These are phyloP conservation scores for Proctacanthus coquilletti DNA, from an alignment of 1,140 invertebrate genomes.

Conservation along the genomic window DNA sequence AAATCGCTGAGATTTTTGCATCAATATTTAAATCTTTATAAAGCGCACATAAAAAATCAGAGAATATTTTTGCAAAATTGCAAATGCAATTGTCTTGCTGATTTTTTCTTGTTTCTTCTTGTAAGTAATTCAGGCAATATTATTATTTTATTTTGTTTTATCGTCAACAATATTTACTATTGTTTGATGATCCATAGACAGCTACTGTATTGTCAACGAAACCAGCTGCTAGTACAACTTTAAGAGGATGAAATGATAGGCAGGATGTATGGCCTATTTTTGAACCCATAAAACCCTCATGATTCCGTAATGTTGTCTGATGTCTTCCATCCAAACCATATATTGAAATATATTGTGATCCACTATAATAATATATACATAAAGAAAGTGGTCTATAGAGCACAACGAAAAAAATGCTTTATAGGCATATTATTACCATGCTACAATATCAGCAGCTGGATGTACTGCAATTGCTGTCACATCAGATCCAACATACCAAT, in stretches of 20 bases:
- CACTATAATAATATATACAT: constrained; percentile 38
- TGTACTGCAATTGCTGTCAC: constrained; percentile 75
- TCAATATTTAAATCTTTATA: too few species aligned
- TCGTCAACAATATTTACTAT: too few species aligned
- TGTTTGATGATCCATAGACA: constrained; percentile 34
- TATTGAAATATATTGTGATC: constrained; percentile 67
- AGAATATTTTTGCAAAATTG: too few species aligned
- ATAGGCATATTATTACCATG: constrained; percentile 47
- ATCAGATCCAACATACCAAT: constrained; percentile 45
- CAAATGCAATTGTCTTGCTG: too few species aligned
- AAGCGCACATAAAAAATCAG: too few species aligned
- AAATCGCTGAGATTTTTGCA: too few species aligned
- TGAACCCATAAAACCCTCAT: constrained; percentile 83
- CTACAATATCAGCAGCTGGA: constrained; percentile 57
- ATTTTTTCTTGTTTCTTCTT: too few species aligned
- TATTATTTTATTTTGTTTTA: too few species aligned
- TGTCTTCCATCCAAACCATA: constrained; percentile 53
- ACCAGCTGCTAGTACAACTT: constrained; percentile 41
- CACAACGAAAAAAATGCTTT: background rate
- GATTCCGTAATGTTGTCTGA: constrained; percentile 64
- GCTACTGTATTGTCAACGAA: constrained; percentile 43
- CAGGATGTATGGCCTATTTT: constrained; percentile 71
- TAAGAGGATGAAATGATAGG: constrained; percentile 74
- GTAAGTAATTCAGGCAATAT: too few species aligned
- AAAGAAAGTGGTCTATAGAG: constrained; percentile 6